These are phyloP conservation scores for Aphaenogaster floridana DNA, from an alignment of 1,140 invertebrate genomes.

Conservation along the genomic window DNA sequence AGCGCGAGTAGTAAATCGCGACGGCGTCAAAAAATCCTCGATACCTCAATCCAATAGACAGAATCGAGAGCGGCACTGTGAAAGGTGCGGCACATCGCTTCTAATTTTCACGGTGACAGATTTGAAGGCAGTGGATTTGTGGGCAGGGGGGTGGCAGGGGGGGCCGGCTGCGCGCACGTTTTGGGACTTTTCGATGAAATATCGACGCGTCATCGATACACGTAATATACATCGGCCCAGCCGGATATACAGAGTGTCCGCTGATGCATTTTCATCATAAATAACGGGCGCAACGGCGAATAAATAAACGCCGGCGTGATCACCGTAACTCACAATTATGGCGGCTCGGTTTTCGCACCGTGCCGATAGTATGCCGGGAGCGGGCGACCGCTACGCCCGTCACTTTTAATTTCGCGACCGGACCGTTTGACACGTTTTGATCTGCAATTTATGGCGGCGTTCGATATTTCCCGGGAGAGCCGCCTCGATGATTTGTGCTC, in stretches of 20 bases:
- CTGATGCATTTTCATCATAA: constrained; percentile 82
- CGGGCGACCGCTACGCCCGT: constrained; percentile 73
- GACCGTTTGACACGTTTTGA: constrained; percentile 81
- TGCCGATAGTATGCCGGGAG: constrained; percentile 69
- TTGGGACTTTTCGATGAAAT: constrained; percentile 77
- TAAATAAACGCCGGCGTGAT: constrained; percentile 80
- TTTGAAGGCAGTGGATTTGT: constrained; percentile 46
- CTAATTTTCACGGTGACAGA: constrained; percentile 54
- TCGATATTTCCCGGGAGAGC: constrained; percentile 75
- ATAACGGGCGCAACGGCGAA: constrained; percentile 78
- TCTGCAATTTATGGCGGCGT: constrained; percentile 81
- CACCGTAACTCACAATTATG: constrained; percentile 83
- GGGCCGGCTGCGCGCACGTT: constrained; percentile 28
- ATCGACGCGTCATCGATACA: constrained; percentile 81
- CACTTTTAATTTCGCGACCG: constrained; percentile 83
- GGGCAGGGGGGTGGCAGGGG: background rate
- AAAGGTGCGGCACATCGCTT: constrained; percentile 48
- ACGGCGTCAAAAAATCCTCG: constrained; percentile 25
- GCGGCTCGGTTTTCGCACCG: constrained; percentile 68
- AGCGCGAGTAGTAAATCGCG: constrained; percentile 17
- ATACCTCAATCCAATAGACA: constrained; percentile 47
- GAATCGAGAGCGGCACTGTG: constrained; percentile 27
- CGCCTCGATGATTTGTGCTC: constrained; percentile 76
- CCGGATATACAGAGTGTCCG: constrained; percentile 61
- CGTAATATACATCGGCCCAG: constrained; percentile 74